A percentile compares a stretch with the other conserved stretches of the same genome.
These are phyloP conservation scores for Meganola albula DNA, from an alignment of 2,888 invertebrate species.

Conservation along the genomic window DNA sequence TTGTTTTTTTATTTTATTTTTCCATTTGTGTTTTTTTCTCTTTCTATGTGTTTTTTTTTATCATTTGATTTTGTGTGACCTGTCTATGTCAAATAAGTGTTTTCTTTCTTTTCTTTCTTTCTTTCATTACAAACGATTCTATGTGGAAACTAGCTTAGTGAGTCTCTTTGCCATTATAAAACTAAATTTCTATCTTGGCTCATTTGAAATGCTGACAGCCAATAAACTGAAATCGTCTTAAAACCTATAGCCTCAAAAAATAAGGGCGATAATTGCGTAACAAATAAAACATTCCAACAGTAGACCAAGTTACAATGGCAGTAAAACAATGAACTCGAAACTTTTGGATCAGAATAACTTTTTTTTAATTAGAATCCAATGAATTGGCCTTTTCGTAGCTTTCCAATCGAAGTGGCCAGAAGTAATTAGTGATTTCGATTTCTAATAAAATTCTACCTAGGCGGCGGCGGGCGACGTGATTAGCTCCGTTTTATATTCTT, in stretches of 20 bases:
- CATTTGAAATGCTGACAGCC: slow-evolving; percentile 14
- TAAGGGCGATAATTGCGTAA: slow-evolving; percentile 18
- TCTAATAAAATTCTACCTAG: slow-evolving; percentile 25
- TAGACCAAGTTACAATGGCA: slow-evolving; percentile 10
- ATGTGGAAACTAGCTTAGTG: too few species aligned
- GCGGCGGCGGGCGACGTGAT: too few species aligned
- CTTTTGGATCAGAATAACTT: slow-evolving; percentile 29
- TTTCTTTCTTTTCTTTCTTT: too few species aligned
- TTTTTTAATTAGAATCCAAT: slow-evolving; percentile 33
- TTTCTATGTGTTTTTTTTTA: too few species aligned
- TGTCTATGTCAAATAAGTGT: too few species aligned
- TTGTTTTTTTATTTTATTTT: too few species aligned
- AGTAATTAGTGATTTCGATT: slow-evolving; percentile 28
- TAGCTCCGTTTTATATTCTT: too few species aligned
- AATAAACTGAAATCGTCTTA: slow-evolving; percentile 25
- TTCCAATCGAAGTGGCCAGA: slow-evolving; percentile 13
- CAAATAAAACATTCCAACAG: slow-evolving; percentile 17
- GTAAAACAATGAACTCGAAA: slow-evolving; percentile 25
- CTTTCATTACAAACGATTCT: too few species aligned
- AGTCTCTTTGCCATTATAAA: too few species aligned
- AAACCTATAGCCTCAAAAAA: slow-evolving; percentile 14
- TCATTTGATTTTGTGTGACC: too few species aligned
- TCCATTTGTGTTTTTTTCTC: too few species aligned
- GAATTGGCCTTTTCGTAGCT: slow-evolving; percentile 25
- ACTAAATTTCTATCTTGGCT: slow-evolving; percentile 19